Base-by-base conservation (phyloP, 2,888 invertebrate species). In the Papilio demoleus region DNA sequence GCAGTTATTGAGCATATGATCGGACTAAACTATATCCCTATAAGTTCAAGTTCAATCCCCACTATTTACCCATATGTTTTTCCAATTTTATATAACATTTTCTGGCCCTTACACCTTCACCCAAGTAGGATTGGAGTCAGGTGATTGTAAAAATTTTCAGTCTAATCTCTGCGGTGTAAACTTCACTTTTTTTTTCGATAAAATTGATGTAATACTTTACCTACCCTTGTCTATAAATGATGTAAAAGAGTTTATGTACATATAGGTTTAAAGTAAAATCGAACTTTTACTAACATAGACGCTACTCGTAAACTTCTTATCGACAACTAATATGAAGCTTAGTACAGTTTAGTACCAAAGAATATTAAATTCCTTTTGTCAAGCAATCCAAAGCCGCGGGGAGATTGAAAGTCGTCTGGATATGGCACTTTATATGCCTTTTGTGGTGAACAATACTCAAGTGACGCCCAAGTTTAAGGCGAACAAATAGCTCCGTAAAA, bases 361-460 rank as follows among this genome's bases (percentile, higher is more conserved):
- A 36, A 63, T 63, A 63, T 63, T 63, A 63, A 63, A 63, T 19
- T 50, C 36, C 19, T 14, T 3, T 34, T 34, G 1, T 53, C 61
- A 67, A 67, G 67, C 67, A 42, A 61, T 67, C 31, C 24, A 50
- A 38, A 67, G 34, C 22, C 61, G 50, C 40, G 40, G 9, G 24
- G n/a, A 22, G 38, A 40, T 61, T 19, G 60, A 53, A 67, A 67
- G 61, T 67, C 38, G 36, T n/a, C 45, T 47, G 38, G 38, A 36
- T 36, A 66, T 36, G 42, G 6, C 38, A 45, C 60, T 45, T 60
- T 53, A 53, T 61, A 61, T 53, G 50, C 38, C 67, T 27, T 67
- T 67, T 67, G 61, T 53, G 67, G 38, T n/a, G 1, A 22, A 66
- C 67, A 67, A 61, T 53, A 17, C 38, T 64, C 40, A 34, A 63